Evolutionary conservation across 2,113 vertebrate species (phyloP), one percentile per base, ranked within the genome.

Genomic region (Ctenomys sociabilis): DNA sequence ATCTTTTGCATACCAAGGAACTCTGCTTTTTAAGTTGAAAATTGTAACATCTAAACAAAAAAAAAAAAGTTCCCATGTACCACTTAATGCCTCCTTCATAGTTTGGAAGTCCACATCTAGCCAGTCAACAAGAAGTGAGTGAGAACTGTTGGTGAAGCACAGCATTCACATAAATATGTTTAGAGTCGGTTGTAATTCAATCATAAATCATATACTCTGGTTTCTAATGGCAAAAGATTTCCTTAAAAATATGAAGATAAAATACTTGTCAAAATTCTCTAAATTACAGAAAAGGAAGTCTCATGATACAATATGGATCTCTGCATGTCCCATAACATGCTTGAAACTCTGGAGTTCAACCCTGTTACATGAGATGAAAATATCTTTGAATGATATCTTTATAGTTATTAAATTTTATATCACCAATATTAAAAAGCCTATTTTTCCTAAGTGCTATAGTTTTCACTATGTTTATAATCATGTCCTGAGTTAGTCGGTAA

Each of bases 241-340:
- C 45, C 19, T 77, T 85, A 63, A 30, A 88, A 92, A 85, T 64
- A 82, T 57, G 80, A 93, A 88, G 21, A 82, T 35, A 77, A 94
- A 92, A 92, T 63, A 14, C 2, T 52, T 26, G 12, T 73, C 37
- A 86, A 89, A 45, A 22, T 43, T 94, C 13, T 84, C 77, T 68
- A 57, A 49, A 2, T 88, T 86, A n/a, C 26, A 68, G 14, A 61
- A 72, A 95, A 91, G 37, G 3, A 88, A 49, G 5, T 26, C 57
- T 19, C 9, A 28, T 40, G 54, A 43, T 83, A 64, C 0, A 54
- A 49, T 49, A 32, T 52, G 21, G 22, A n/a, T 57, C 80, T 89
- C 37, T 86, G 35, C 59, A 61, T 75, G 4, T 43, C 26, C 0
- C 37, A 5, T 11, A 43, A 75, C 37, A 75, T 26, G 21, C 21